These are phyloP conservation scores for Blera fallax DNA, from an alignment of 2,888 invertebrate species.

Conservation along the genomic window DNA sequence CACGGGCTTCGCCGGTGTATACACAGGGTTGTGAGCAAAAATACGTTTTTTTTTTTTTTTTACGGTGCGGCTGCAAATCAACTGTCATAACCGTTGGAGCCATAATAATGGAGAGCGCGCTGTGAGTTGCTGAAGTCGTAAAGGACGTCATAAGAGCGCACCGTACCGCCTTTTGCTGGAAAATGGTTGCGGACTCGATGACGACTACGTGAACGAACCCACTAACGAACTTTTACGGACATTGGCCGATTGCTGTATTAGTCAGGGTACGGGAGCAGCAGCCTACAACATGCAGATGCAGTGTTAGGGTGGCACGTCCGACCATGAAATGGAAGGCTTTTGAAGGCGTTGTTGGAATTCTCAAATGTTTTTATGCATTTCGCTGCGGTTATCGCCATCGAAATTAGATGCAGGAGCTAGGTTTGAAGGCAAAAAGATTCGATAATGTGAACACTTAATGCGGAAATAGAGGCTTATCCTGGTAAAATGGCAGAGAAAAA, in stretches of 20 bases:
- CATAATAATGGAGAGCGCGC: not conserved
- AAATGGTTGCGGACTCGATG: conserved; percentile 1
- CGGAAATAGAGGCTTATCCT: too few species aligned
- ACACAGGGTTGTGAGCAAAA: conserved; percentile 2
- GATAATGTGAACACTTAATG: too few species aligned
- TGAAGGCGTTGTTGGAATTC: not conserved
- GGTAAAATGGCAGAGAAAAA: too few species aligned
- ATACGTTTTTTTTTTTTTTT: too few species aligned
- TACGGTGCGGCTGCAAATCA: conserved; percentile 16
- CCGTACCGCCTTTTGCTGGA: conserved; percentile 18
- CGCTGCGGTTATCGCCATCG: not conserved
- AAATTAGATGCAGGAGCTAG: not conserved
- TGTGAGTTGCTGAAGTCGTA: not conserved
- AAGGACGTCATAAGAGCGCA: conserved; percentile 19
- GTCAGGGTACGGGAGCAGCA: too few species aligned
- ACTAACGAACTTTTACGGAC: conserved; percentile 44
- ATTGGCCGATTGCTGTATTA: conserved; percentile 33
- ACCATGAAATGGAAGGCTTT: not conserved
- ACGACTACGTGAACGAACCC: conserved; percentile 4
- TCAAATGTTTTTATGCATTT: not conserved
- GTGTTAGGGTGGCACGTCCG: not conserved
- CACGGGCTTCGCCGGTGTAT: not conserved
- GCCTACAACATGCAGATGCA: not conserved
- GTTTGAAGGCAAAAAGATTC: too few species aligned
- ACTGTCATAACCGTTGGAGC: conserved; percentile 32